Evolutionary conservation across 2,113 vertebrate genomes (phyloP).

Genomic region (Leucoraja erinaceus): DNA sequence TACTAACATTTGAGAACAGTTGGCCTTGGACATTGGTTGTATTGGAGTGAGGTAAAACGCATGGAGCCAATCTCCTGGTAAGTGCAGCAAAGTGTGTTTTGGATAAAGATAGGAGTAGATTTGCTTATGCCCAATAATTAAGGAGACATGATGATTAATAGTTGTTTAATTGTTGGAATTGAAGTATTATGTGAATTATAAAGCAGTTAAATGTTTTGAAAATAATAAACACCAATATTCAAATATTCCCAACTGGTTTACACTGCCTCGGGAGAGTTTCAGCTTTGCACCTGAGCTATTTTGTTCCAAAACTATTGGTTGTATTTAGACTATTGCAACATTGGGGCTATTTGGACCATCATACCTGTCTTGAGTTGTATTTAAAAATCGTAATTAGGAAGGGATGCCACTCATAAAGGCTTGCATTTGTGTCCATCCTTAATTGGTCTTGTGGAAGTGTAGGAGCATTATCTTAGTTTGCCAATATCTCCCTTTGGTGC

Average conservation of each 20-base stretch:
- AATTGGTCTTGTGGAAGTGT: no score
- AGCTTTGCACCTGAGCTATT: neutral
- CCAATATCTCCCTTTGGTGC: no score
- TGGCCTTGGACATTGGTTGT: neutral
- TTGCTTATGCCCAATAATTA: neutral
- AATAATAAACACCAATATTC: neutral
- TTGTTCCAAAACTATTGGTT: neutral
- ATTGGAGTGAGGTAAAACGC: neutral
- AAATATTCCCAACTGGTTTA: neutral
- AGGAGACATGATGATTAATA: neutral
- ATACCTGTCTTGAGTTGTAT: no score
- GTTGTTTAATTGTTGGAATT: neutral
- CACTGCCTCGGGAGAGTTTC: neutral
- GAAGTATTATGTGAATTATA: neutral
- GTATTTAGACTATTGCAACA: no score
- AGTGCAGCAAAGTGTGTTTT: neutral
- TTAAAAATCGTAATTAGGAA: no score
- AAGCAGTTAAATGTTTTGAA: neutral
- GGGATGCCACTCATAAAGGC: no score
- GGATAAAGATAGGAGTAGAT: neutral
- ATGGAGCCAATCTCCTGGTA: neutral
- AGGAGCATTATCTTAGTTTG: no score
- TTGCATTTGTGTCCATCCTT: no score
- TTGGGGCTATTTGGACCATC: no score
- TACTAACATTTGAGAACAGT: neutral